These are phyloP conservation scores for Oreotragus oreotragus DNA, from an alignment of 2,113 vertebrate genomes.

Conservation along the genomic window DNA sequence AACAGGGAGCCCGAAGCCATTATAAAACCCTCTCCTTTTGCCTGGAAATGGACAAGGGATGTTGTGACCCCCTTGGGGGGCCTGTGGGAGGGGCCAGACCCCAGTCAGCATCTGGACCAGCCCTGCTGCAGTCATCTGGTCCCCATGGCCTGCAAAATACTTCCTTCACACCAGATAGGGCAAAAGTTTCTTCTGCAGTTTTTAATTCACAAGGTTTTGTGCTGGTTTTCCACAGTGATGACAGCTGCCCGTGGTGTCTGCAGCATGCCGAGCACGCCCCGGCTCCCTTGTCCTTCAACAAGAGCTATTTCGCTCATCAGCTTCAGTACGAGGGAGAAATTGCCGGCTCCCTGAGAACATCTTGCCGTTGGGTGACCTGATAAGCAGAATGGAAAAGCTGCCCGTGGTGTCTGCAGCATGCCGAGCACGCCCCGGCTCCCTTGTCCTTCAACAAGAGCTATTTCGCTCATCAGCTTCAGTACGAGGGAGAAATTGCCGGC, in stretches of 20 bases:
- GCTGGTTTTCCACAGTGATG: slow-evolving; percentile 49
- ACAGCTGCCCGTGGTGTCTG: slow-evolving; percentile 49
- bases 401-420: background rate
- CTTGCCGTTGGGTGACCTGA: slow-evolving; percentile 57
- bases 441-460: slow-evolving; percentile 57
- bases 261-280: background rate
- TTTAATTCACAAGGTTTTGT: slow-evolving; percentile 30
- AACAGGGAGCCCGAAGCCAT: slow-evolving; percentile 56
- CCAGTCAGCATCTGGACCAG: background rate
- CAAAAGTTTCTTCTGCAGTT: slow-evolving; percentile 3
- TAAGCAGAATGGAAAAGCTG: slow-evolving; percentile 71
- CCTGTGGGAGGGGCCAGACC: slow-evolving; percentile 30
- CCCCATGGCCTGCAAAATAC: background rate
- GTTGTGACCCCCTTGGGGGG: slow-evolving; percentile 58
- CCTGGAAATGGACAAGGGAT: slow-evolving; percentile 67
- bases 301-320: slow-evolving; percentile 67
- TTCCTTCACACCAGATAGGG: background rate
- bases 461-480: slow-evolving; percentile 65
- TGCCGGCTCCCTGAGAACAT: slow-evolving; percentile 60
- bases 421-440: background rate
- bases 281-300: slow-evolving; percentile 53
- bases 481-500: slow-evolving; percentile 50
- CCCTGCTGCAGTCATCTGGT: background rate
- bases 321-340: slow-evolving; percentile 56
- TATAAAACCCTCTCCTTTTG: slow-evolving; percentile 19